A percentile compares a stretch with the other conserved stretches of the same genome.
phyloP scores from a whole-genome alignment of 30 jellyfish, hydroid and myxozoan genomes.

The Aurelia aurita complex sp. Pacific region DNA sequence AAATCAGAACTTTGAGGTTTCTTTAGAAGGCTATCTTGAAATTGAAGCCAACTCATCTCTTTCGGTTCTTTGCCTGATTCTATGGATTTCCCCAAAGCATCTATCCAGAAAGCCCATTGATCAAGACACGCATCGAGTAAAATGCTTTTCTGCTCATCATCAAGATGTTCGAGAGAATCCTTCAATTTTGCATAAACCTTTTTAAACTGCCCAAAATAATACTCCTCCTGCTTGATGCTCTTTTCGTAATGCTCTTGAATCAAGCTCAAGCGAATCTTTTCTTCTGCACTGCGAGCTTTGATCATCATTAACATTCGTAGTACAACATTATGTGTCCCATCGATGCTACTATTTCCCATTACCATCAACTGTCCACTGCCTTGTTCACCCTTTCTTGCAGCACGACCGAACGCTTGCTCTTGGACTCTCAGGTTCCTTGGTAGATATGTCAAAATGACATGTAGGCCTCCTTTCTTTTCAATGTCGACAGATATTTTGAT shows the following conservation, averaged over 20 bases:
- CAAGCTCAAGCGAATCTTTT: neutral
- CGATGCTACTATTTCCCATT: neutral
- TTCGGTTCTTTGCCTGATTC: neutral
- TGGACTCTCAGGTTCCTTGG: conserved; percentile 42
- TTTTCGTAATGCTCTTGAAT: neutral
- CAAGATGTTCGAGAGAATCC: neutral
- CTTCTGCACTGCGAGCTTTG: conserved; percentile 12
- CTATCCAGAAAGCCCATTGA: conserved; percentile 57
- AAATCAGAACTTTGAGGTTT: neutral
- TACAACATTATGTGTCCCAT: neutral
- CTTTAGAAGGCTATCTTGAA: neutral
- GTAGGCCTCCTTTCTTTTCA: conserved; percentile 45
- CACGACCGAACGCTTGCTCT: conserved; percentile 66
- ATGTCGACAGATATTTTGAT: conserved; percentile 4
- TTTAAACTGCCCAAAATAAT: conserved; percentile 6
- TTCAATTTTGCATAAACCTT: neutral
- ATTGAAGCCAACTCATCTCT: conserved; percentile 10
- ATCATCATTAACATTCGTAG: neutral
- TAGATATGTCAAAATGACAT: conserved; percentile 44
- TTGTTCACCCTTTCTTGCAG: conserved; percentile 48
- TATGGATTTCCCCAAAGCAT: neutral
- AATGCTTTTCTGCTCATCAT: conserved; percentile 1
- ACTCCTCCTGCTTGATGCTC: conserved; percentile 8
- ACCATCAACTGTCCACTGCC: conserved; percentile 40
- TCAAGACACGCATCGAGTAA: conserved; percentile 12